Conservation (phyloP, 2,113 vertebrate genomes). For the Sardina pilchardus region DNA sequence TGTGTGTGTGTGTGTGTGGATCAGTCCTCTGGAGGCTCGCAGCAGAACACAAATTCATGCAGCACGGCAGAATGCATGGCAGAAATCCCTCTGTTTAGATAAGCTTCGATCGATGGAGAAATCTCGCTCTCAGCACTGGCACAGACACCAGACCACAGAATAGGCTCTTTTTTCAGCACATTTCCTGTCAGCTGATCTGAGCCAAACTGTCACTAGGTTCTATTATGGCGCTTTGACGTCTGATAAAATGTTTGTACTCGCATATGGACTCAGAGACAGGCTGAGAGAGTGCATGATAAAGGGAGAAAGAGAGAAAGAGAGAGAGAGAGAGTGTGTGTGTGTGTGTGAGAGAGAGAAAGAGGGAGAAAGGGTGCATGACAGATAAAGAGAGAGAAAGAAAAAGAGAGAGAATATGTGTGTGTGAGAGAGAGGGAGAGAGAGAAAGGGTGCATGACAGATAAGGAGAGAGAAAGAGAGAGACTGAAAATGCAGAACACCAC, state of each 20-base stretch:
- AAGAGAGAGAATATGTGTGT: too few species aligned
- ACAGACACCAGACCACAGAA: slow-evolving; percentile 2
- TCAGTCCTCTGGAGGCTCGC: too few species aligned
- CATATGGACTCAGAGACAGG: slow-evolving; percentile 31
- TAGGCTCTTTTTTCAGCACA: neutral
- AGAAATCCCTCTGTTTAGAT: slow-evolving; percentile 17
- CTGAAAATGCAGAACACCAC: neutral
- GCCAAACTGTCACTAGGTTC: slow-evolving; percentile 14
- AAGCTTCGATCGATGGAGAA: slow-evolving; percentile 28
- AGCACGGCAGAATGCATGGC: neutral
- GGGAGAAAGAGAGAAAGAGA: neutral
- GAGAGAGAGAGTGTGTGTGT: neutral
- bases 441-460: too few species aligned
- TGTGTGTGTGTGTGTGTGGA: too few species aligned
- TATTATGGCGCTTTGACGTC: slow-evolving; percentile 26
- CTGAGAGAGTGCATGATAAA: slow-evolving; percentile 35
- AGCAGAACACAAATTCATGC: too few species aligned
- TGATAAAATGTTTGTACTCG: slow-evolving; percentile 34
- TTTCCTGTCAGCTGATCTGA: slow-evolving; percentile 33
- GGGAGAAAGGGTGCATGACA: neutral
- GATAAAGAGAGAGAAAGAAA: neutral
- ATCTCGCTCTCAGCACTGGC: neutral
- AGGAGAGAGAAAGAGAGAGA: neutral
- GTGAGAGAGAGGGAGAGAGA: neutral
- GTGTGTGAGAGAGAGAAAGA: neutral